Conservation (phyloP, 2,888 invertebrate genomes). For the Cheilosia vulpina region DNA sequence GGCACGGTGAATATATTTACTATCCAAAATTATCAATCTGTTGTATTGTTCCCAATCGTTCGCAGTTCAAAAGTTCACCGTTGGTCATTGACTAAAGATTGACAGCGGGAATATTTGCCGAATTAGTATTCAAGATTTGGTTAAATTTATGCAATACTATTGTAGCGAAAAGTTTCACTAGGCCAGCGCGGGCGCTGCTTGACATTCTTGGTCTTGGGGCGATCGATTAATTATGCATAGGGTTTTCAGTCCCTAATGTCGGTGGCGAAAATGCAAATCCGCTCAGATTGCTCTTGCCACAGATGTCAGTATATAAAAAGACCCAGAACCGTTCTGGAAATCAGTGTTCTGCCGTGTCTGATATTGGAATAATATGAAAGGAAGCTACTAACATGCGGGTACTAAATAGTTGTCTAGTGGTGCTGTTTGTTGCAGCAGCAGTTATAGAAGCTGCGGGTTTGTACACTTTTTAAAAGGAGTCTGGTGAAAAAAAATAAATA, state of each 20-base stretch:
- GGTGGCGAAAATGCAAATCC: slow-evolving; percentile 47
- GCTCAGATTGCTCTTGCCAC: not conserved
- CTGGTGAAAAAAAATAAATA: not conserved
- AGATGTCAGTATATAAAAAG: slow-evolving; percentile 76
- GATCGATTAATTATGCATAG: slow-evolving; percentile 52
- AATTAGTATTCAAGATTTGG: slow-evolving; percentile 39
- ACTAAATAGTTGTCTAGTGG: slow-evolving; percentile 45
- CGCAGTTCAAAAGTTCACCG: slow-evolving; percentile 48
- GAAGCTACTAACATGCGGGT: slow-evolving; percentile 43
- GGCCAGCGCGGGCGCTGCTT: not conserved
- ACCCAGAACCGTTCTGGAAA: slow-evolving; percentile 55
- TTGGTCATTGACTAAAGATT: slow-evolving; percentile 35
- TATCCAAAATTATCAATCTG: not conserved
- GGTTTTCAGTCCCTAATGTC: slow-evolving; percentile 20
- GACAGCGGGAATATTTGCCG: not conserved
- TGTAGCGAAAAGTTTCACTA: not conserved
- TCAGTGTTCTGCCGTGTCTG: slow-evolving; percentile 73
- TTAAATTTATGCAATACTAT: not conserved
- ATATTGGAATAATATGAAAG: slow-evolving; percentile 48
- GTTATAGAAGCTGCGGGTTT: slow-evolving; percentile 68
- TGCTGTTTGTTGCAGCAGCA: slow-evolving; percentile 68
- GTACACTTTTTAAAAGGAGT: slow-evolving; percentile 4
- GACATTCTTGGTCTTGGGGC: slow-evolving; percentile 38
- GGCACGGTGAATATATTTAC: not conserved
- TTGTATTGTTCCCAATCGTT: slow-evolving; percentile 1